Base-by-base conservation (phyloP, 2,888 invertebrate genomes). In the Ophioninae sp. region DNA sequence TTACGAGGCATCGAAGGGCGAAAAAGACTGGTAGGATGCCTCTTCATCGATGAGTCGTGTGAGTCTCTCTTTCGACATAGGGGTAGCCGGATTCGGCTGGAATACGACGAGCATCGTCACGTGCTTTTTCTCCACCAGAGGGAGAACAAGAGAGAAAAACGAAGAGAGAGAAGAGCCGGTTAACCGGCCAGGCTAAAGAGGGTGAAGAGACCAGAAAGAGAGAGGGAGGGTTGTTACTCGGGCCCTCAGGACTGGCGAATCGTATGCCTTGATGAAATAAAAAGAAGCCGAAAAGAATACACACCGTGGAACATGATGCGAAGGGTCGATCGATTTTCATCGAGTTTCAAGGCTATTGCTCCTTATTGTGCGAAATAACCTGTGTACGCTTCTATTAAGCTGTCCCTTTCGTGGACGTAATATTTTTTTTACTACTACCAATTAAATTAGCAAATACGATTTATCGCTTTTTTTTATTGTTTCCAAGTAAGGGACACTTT, bases 241-340 rank as follows among this genome's bases (percentile, higher is more conserved):
- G 78, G 17, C 64, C 41, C 22, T 41, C 41, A 58, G 81, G 59
- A 76, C 61, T 20, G 67, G 20, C 58, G 63, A 37, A 72, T 65
- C 72, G 63, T 74, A 17, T 56, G 44, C 58, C 63, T 63, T 41
- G 77, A 44, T 63, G 79, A 79, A 69, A 69, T 69, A 69, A 83
- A 79, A 79, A 75, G 76, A 77, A 80, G 76, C 51, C 22, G 73
- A 22, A 68, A 69, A 64, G 71, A 65, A 61, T 22, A 22, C 41
- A 41, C 8, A 68, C 59, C 22, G 30, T 67, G 61, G 59, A 65
- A 74, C 65, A 59, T 41, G 71, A 71, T n/a, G 74, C 75, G 83
- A 81, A 85, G 81, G 79, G 80, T 78, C 81, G 85, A 86, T 86
- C 85, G 85, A 86, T 86, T 82, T 79, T 85, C 83, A 84, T 84